A percentile compares a stretch with the other conserved stretches of the same genome.
Conservation (phyloP, 1,140 invertebrate species). For the Xylocopa sonorina region DNA sequence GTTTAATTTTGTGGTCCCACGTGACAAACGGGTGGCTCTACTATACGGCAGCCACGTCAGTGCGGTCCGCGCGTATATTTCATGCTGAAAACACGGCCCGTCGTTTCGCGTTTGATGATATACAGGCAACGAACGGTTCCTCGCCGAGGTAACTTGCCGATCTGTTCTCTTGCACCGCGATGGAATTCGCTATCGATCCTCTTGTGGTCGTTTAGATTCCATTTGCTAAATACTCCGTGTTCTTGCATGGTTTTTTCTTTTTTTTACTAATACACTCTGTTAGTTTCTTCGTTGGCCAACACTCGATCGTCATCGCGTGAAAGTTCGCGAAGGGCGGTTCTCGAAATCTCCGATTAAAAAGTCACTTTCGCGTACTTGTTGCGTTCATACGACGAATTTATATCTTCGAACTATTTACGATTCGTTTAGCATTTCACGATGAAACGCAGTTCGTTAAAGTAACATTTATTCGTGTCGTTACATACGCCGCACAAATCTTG, state of each 20-base stretch:
- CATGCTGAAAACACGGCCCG: constrained; percentile 50
- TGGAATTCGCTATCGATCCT: not conserved
- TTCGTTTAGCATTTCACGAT: not conserved
- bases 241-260: no score
- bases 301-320: no score
- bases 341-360: no score
- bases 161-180: not conserved
- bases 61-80: constrained; percentile 48
- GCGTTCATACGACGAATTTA: no score
- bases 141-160: constrained; percentile 16
- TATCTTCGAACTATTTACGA: no score
- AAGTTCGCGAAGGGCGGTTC: no score
- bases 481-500: constrained; percentile 11
- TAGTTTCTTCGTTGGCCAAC: no score
- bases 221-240: not conserved
- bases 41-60: constrained; percentile 28
- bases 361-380: no score
- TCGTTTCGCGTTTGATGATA: constrained; percentile 56
- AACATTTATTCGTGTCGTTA: constrained; percentile 8
- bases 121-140: constrained; percentile 15
- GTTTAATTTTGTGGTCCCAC: constrained; percentile 66
- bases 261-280: no score
- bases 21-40: constrained; percentile 59
- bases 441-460: constrained; percentile 9
- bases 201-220: not conserved